Conservation (phyloP, 2,888 invertebrate genomes). For the Coleophora flavipennella region DNA sequence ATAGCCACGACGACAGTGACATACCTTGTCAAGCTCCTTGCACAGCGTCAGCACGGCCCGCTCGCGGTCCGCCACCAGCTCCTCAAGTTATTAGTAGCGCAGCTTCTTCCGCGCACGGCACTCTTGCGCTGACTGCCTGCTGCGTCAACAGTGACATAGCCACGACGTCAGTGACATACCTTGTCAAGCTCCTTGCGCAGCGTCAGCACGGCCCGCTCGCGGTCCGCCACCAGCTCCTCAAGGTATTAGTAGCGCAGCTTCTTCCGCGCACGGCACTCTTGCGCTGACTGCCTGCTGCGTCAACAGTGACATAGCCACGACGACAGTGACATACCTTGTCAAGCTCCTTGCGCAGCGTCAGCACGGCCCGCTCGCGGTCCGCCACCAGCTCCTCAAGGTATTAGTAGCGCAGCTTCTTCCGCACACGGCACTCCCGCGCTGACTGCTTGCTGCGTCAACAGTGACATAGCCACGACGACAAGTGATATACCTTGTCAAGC, state of each 20-base stretch:
- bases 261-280: no score
- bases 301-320: no score
- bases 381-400: slow-evolving; percentile 72
- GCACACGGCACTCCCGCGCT: no score
- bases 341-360: background rate
- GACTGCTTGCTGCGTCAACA: slow-evolving; percentile 62
- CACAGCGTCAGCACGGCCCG: slow-evolving; percentile 90
- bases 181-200: background rate
- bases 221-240: background rate
- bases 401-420: slow-evolving; percentile 95
- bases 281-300: no score
- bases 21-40: slow-evolving; percentile 92
- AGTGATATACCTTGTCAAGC: slow-evolving; percentile 83
- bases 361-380: background rate
- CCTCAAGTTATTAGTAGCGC: slow-evolving; percentile 96
- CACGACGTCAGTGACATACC: background rate
- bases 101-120: slow-evolving; percentile 90
- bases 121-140: no score
- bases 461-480: background rate
- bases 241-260: slow-evolving; percentile 97
- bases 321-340: background rate
- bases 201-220: background rate
- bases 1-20: no score
- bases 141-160: no score
- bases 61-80: slow-evolving; percentile 93